A percentile compares a stretch with the other conserved stretches of the same genome.
Conservation (phyloP, 2,113 vertebrate genomes). For the Tor tambroides region DNA sequence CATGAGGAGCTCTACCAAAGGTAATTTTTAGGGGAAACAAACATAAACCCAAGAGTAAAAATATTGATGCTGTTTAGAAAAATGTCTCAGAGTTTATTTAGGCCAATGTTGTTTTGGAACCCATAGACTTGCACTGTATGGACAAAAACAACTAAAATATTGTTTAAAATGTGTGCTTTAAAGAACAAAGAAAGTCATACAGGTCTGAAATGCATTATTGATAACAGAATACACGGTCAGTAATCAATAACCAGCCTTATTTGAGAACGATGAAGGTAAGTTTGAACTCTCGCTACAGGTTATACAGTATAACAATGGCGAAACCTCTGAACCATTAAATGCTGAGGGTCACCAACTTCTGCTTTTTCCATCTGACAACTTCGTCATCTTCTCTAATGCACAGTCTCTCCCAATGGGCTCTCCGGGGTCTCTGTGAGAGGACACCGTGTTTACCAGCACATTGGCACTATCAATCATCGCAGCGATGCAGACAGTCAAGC, state of each 20-base stretch:
- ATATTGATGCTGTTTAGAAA: not conserved
- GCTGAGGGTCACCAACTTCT: slow-evolving; percentile 40
- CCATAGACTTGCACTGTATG: not conserved
- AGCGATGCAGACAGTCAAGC: slow-evolving; percentile 52
- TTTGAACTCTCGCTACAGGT: slow-evolving; percentile 6
- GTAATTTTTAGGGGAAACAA: not conserved
- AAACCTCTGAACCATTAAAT: slow-evolving; percentile 49
- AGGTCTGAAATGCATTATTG: not conserved
- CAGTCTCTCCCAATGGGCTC: slow-evolving; percentile 33
- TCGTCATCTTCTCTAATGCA: slow-evolving; percentile 45
- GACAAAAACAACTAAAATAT: not conserved
- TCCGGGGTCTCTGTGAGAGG: slow-evolving; percentile 27
- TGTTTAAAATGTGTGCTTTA: not conserved
- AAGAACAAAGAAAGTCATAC: not conserved
- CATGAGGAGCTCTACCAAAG: not conserved
- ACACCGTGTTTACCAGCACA: slow-evolving; percentile 55
- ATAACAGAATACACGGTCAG: not conserved
- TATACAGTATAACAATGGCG: slow-evolving; percentile 16
- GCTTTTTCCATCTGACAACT: slow-evolving; percentile 41
- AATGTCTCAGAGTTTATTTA: not conserved
- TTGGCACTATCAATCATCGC: slow-evolving; percentile 58
- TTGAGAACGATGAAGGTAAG: not conserved
- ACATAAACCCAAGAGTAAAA: no score
- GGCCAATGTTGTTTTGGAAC: not conserved
- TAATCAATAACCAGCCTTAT: not conserved